A percentile compares a stretch with the other conserved stretches of the same genome.
Evolutionary conservation across 2,113 vertebrate genomes (phyloP).

Genomic region (Calidris pygmaea): DNA sequence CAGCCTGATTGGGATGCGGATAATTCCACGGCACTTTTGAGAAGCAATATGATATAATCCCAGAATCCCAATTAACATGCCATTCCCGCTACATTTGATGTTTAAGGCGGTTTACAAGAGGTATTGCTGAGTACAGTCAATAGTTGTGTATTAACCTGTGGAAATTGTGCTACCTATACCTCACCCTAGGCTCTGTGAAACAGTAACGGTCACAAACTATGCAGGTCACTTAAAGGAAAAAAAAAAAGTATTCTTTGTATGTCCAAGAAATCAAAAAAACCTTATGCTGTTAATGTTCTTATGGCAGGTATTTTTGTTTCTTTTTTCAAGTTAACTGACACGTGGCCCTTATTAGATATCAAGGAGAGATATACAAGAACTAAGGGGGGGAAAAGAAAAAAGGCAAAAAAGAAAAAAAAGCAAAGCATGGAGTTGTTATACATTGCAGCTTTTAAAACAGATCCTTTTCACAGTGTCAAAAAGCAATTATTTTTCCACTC

Average conservation of each 20-base stretch:
- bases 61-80: not conserved
- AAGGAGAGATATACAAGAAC: not conserved
- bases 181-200: slow-evolving; percentile 39
- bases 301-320: not conserved
- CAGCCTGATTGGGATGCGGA: not conserved
- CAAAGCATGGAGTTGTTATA: not conserved
- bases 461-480: slow-evolving; percentile 64
- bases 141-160: slow-evolving; percentile 19
- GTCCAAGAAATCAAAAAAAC: not conserved
- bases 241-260: not conserved
- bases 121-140: slow-evolving; percentile 66
- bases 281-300: not conserved
- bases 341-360: not conserved
- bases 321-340: not conserved
- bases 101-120: slow-evolving; percentile 62
- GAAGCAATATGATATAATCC: not conserved
- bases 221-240: slow-evolving; percentile 7
- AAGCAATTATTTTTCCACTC: slow-evolving; percentile 31
- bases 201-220: not conserved
- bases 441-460: slow-evolving; percentile 41
- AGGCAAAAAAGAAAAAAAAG: not conserved
- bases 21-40: slow-evolving; percentile 45
- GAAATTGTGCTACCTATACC: slow-evolving; percentile 56
- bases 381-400: not conserved
- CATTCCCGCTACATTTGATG: slow-evolving; percentile 56